These are phyloP conservation scores for Muscicapa striata DNA, from an alignment of 2,797 vertebrate species.

Conservation along the genomic window DNA sequence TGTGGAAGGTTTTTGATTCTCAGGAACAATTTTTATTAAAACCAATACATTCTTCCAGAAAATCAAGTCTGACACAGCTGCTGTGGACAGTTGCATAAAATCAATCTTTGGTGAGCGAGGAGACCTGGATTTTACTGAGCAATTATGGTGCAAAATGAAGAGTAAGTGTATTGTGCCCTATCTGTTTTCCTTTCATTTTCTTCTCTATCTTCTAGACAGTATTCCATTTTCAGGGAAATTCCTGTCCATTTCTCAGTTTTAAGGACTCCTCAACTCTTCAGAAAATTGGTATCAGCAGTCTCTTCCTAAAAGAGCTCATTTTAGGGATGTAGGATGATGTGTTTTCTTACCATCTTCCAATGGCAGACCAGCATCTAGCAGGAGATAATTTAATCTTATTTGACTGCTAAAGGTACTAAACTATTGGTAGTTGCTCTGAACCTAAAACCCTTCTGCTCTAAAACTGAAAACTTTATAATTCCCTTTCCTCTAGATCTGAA, in stretches of 20 bases:
- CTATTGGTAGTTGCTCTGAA: neutral
- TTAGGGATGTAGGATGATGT: neutral
- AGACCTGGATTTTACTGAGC: conserved; percentile 93
- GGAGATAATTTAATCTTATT: neutral
- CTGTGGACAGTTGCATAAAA: conserved; percentile 79
- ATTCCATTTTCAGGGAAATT: neutral
- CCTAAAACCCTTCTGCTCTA: neutral
- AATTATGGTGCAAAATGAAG: conserved; percentile 92
- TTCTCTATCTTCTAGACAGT: neutral
- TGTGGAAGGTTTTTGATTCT: neutral
- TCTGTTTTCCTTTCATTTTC: neutral
- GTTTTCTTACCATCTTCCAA: neutral
- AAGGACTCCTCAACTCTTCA: neutral
- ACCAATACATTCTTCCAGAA: conserved; percentile 46
- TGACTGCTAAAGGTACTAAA: neutral
- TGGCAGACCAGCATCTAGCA: neutral
- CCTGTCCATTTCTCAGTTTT: neutral
- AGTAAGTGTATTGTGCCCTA: conserved; percentile 75
- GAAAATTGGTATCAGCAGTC: neutral
- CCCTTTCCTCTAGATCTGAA: neutral
- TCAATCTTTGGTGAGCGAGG: conserved; percentile 83
- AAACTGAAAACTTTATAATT: neutral
- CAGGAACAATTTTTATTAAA: neutral
- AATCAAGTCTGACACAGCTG: conserved; percentile 73
- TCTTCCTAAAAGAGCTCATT: neutral